Evolutionary conservation across 2,888 invertebrate genomes (phyloP).

Genomic region (Coelinius sp.): DNA sequence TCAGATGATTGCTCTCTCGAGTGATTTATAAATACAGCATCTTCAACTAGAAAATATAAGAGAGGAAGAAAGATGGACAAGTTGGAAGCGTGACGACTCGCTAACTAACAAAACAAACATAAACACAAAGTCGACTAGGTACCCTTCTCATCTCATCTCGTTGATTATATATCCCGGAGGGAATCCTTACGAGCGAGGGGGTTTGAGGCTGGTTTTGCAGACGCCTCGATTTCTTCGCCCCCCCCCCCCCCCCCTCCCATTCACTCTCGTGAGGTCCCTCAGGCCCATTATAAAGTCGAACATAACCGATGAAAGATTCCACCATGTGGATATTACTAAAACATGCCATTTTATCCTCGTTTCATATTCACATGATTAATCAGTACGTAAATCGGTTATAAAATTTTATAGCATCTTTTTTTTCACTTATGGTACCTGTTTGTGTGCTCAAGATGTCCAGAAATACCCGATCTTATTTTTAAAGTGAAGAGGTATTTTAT

Average conservation of each 20-base stretch:
- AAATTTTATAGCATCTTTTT: not conserved
- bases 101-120: constrained; percentile 68
- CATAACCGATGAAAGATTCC: constrained; percentile 43
- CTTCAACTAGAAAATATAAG: constrained; percentile 2
- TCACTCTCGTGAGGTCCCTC: constrained; percentile 11
- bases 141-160: constrained; percentile 60
- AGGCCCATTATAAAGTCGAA: constrained; percentile 36
- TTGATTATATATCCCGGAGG: constrained; percentile 66
- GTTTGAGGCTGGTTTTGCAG: no score
- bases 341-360: constrained; percentile 7
- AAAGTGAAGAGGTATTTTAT: no score
- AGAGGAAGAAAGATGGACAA: not conserved
- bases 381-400: not conserved
- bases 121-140: constrained; percentile 49
- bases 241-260: constrained; percentile 24
- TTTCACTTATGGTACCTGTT: no score
- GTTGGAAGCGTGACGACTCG: constrained; percentile 56
- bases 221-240: constrained; percentile 42
- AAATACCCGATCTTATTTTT: no score
- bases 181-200: constrained; percentile 24
- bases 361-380: constrained; percentile 19
- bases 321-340: constrained; percentile 1
- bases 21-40: not conserved
- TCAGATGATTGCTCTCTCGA: not conserved
- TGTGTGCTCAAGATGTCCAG: no score